Evolutionary conservation across 2,797 vertebrate species (phyloP).

Genomic region (Danio kyathit): DNA sequence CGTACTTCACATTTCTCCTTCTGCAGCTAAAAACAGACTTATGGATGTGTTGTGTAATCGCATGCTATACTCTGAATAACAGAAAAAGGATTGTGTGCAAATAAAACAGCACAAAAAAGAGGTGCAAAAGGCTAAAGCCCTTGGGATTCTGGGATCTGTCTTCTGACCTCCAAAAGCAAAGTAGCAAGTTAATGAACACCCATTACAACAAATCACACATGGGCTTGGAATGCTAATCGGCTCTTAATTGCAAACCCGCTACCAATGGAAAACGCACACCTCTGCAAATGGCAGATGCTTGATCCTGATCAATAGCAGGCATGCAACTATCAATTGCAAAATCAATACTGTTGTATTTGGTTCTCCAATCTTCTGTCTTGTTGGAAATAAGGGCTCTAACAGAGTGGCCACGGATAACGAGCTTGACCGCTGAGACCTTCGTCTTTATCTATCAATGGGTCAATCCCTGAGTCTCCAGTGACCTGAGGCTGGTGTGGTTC

Average conservation of each 20-base stretch:
- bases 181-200: conserved; percentile 62
- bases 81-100: background rate
- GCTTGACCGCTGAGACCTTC: conserved; percentile 47
- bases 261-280: conserved; percentile 55
- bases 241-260: conserved; percentile 57
- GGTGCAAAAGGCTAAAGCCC: conserved; percentile 44
- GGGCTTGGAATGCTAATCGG: conserved; percentile 58
- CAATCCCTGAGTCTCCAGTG: conserved; percentile 40
- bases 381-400: conserved; percentile 58
- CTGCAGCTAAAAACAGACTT: background rate
- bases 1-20: background rate
- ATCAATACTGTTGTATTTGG: conserved; percentile 65
- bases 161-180: conserved; percentile 55
- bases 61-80: conserved; percentile 2
- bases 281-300: conserved; percentile 58
- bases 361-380: conserved; percentile 54
- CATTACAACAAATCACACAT: conserved; percentile 59
- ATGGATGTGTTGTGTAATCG: conserved; percentile 3
- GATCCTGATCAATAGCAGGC: conserved; percentile 62
- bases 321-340: conserved; percentile 64
- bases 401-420: conserved; percentile 51
- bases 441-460: conserved; percentile 50
- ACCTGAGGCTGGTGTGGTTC: conserved; percentile 21
- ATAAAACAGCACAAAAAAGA: conserved; percentile 19
- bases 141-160: conserved; percentile 34